A percentile compares a stretch with the other conserved stretches of the same genome.
phyloP scores from a whole-genome alignment of 2,797 vertebrate genomes.

The Loriculus beryllinus region DNA sequence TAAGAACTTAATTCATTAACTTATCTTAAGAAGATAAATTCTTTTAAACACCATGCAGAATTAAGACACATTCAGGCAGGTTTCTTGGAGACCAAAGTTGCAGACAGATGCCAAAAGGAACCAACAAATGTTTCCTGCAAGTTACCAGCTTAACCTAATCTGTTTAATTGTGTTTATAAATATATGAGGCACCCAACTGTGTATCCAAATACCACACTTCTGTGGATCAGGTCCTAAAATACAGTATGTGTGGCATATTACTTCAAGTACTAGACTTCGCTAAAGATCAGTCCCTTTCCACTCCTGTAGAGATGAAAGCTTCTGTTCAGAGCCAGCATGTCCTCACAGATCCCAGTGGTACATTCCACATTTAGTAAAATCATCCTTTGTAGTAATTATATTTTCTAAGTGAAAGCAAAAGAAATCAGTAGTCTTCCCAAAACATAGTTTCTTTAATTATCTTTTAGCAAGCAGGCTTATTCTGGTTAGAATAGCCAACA shows the following conservation, averaged over 20 bases:
- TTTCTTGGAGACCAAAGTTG: background rate
- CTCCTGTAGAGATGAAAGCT: slow-evolving; percentile 9
- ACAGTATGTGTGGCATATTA: background rate
- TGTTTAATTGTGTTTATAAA: slow-evolving; percentile 39
- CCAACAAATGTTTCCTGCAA: background rate
- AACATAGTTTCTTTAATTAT: background rate
- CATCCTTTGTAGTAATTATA: background rate
- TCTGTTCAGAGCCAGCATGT: background rate
- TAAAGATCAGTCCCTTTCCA: background rate
- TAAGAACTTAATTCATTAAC: background rate
- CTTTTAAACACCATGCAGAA: background rate
- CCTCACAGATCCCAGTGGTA: background rate
- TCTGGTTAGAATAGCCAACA: background rate
- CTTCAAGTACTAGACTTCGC: background rate
- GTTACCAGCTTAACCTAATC: background rate
- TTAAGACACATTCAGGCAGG: background rate
- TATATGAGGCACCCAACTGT: slow-evolving; percentile 20
- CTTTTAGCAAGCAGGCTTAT: background rate
- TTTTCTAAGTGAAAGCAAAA: background rate
- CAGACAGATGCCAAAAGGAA: slow-evolving; percentile 1
- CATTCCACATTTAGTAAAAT: background rate
- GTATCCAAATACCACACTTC: slow-evolving; percentile 1
- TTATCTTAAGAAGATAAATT: background rate
- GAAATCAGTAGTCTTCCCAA: background rate
- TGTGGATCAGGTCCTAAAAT: slow-evolving; percentile 5